phyloP scores from a whole-genome alignment of 2,888 invertebrate genomes.

The Salticus scenicus region DNA sequence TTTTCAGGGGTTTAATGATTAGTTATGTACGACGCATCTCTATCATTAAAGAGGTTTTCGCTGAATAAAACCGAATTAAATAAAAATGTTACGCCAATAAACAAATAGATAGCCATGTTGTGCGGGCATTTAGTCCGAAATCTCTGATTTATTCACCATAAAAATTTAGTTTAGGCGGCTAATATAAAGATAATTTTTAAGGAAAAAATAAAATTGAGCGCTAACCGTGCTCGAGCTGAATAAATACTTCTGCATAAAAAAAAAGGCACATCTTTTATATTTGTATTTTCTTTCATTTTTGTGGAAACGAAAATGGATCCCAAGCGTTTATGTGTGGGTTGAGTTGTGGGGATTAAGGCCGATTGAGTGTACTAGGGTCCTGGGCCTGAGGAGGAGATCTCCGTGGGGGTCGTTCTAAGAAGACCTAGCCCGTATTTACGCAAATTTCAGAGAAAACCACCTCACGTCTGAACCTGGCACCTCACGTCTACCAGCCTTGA shows the following conservation, averaged over 20 bases:
- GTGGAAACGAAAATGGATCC: neutral
- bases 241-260: too few species aligned
- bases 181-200: neutral
- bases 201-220: neutral
- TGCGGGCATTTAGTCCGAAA: neutral
- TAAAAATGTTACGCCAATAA: neutral
- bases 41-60: neutral
- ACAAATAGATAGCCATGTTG: neutral
- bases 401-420: too few species aligned
- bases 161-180: neutral
- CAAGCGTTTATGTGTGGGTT: too few species aligned
- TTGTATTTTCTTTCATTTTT: neutral
- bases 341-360: too few species aligned
- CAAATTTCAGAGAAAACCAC: too few species aligned
- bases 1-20: slow-evolving; percentile 1
- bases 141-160: slow-evolving; percentile 6
- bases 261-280: too few species aligned
- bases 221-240: neutral
- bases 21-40: neutral
- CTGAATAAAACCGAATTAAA: slow-evolving; percentile 4
- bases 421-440: too few species aligned
- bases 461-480: too few species aligned
- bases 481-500: too few species aligned
- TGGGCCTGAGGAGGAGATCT: too few species aligned
- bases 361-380: too few species aligned